A percentile compares a stretch with the other conserved stretches of the same genome.
Conservation (phyloP, 2,888 invertebrate species). For the Muscina levida region DNA sequence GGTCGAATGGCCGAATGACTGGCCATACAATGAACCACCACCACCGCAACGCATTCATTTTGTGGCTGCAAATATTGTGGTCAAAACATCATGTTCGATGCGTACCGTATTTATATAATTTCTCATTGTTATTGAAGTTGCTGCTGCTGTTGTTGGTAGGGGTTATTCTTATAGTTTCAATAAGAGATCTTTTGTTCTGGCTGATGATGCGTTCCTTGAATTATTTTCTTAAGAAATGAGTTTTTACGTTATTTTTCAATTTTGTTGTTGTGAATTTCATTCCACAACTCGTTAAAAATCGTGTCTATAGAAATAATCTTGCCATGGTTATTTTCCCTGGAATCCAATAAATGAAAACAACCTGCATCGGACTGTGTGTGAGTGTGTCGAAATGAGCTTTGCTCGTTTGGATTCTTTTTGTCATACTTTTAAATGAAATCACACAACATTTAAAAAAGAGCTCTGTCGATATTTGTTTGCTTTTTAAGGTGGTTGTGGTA, state of each 20-base stretch:
- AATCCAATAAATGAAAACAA: conserved; percentile 77
- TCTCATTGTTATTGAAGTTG: conserved; percentile 37
- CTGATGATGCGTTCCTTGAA: conserved; percentile 67
- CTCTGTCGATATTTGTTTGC: too few relatives aligned
- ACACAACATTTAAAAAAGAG: conserved; percentile 67
- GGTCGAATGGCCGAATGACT: background rate
- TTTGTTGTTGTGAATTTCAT: conserved; percentile 33
- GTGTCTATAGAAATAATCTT: conserved; percentile 68
- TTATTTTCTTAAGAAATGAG: conserved; percentile 65
- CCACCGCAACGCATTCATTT: conserved; percentile 74
- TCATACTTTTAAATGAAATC: conserved; percentile 76
- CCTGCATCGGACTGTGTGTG: conserved; percentile 63
- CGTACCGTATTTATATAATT: conserved; percentile 62
- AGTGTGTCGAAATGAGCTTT: conserved; percentile 66
- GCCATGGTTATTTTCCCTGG: conserved; percentile 72
- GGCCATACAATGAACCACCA: conserved; percentile 47
- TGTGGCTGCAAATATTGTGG: conserved; percentile 75
- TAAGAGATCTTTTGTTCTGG: conserved; percentile 66
- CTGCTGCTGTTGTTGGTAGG: conserved; percentile 30
- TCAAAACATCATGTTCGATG: conserved; percentile 66
- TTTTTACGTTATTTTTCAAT: conserved; percentile 47
- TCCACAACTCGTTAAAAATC: conserved; percentile 76
- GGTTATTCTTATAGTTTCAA: conserved; percentile 55
- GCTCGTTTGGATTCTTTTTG: conserved; percentile 33
- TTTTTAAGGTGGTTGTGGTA: too few relatives aligned